Base-by-base conservation (phyloP, 2,113 vertebrate genomes). In the Stegostoma tigrinum region DNA sequence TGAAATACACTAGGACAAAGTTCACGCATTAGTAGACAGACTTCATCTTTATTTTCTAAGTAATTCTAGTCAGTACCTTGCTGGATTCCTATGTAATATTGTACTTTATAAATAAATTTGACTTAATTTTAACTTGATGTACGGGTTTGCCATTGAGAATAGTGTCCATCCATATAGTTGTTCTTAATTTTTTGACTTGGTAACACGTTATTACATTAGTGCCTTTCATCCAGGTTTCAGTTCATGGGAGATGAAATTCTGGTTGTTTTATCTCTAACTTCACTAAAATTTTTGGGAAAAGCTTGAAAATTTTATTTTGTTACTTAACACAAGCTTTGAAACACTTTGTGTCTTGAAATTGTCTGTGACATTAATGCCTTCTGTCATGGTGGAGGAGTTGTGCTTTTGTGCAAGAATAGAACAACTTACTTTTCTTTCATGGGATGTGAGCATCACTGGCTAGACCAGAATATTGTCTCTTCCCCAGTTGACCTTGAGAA, bases 71-170 rank as follows among this genome's bases (percentile, higher is more conserved):
- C 52, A 34, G 87, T 90, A 55, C 52, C 52, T 61, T 15, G 27
- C 24, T 55, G 24, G 24, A 61, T 15, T 91, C 19, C 30, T 55
- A 27, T 55, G 48, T 83, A 34, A 30, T 89, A 66, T 34, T 19
- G 15, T 91, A n/a, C n/a, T 61, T 61, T 90, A 24, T 90, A 90
- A 91, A 91, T 91, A 91, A 61, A 91, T 91, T 64, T 38, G 15
- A 90, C 48, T 90, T 87, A 7, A 55, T 55, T 15, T 90, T n/a
- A 55, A 12, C 10, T 3, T 27, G 52, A 4, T 34, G 48, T 34
- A 89, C 12, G 34, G 23, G 72, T 86, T 45, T 86, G 83, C 2
- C 86, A 30, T 19, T 19, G 78, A 83, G 24, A 27, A 15, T 12
- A 38, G 6, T 91, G 55, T 17, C 12, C 55, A 64, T 21, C 61